Evolutionary conservation across 37 sponge, comb jelly and placozoan genomes (phyloP).

Genomic region (Haliclona indistincta): DNA sequence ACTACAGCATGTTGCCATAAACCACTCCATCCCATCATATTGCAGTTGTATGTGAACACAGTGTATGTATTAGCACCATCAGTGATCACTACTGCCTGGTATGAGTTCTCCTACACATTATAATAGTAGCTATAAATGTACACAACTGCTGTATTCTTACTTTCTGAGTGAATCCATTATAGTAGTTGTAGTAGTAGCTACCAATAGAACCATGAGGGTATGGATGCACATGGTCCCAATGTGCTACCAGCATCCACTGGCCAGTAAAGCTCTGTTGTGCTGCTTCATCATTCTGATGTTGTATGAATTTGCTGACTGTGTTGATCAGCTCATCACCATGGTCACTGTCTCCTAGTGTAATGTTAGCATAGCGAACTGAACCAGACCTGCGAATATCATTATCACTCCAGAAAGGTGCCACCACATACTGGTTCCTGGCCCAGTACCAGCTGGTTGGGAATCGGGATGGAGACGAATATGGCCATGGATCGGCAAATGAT

Average conservation of each 20-base stretch:
- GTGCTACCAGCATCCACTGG: slow-evolving; percentile 47
- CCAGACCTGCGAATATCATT: slow-evolving; percentile 51
- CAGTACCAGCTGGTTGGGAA: background rate
- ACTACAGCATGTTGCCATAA: slow-evolving; percentile 15
- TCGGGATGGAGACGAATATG: background rate
- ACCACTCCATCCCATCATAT: slow-evolving; percentile 62
- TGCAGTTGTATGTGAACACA: slow-evolving; percentile 73
- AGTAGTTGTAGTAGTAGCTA: background rate
- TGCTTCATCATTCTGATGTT: background rate
- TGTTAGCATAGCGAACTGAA: slow-evolving; percentile 7
- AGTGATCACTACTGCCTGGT: slow-evolving; percentile 71
- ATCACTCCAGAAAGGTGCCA: slow-evolving; percentile 79
- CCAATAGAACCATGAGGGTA: slow-evolving; percentile 59
- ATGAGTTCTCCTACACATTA: slow-evolving; percentile 63
- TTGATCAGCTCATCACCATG: too few species aligned
- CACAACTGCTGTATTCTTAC: too few species aligned
- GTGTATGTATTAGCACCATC: slow-evolving; percentile 50
- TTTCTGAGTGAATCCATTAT: background rate
- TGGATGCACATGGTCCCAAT: slow-evolving; percentile 57
- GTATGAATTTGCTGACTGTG: slow-evolving; percentile 28
- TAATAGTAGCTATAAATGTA: too few species aligned
- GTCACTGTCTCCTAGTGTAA: background rate
- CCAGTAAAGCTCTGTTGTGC: too few species aligned
- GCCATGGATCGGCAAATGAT: slow-evolving; percentile 16
- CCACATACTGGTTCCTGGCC: slow-evolving; percentile 15